phyloP scores from a whole-genome alignment of 2,113 vertebrate species.

The Barbus barbus region DNA sequence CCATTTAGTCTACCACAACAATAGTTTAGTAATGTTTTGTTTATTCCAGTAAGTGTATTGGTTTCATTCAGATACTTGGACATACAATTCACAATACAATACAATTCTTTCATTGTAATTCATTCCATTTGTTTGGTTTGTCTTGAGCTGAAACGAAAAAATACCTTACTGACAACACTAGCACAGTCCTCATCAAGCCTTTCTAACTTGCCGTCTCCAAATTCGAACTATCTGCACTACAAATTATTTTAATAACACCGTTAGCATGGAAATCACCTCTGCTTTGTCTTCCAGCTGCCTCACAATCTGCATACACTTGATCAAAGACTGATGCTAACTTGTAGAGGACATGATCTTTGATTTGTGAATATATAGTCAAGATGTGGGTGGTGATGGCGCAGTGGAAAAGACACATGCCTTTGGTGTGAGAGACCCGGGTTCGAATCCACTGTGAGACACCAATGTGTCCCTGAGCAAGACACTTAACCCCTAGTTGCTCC shows the following conservation, averaged over 20 bases:
- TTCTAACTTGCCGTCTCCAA: no score
- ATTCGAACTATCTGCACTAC: not conserved
- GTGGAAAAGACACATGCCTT: no score
- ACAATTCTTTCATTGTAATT: not conserved
- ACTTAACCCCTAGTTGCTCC: no score
- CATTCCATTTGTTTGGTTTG: not conserved
- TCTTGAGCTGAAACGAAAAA: not conserved
- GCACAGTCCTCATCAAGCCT: not conserved
- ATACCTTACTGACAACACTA: not conserved
- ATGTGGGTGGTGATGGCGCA: no score
- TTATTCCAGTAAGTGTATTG: not conserved
- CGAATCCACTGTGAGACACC: no score
- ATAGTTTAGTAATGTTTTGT: not conserved
- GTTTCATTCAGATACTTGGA: not conserved
- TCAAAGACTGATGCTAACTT: no score
- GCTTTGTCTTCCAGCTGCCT: not conserved
- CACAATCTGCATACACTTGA: not conserved
- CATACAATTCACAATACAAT: not conserved
- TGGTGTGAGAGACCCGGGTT: no score
- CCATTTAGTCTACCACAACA: not conserved
- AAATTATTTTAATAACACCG: not conserved
- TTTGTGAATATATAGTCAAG: no score
- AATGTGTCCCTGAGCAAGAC: no score
- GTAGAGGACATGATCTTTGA: no score
- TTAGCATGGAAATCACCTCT: not conserved